Evolutionary conservation across 1,140 invertebrate species (phyloP).

Genomic region (Heliconius nattereri): DNA sequence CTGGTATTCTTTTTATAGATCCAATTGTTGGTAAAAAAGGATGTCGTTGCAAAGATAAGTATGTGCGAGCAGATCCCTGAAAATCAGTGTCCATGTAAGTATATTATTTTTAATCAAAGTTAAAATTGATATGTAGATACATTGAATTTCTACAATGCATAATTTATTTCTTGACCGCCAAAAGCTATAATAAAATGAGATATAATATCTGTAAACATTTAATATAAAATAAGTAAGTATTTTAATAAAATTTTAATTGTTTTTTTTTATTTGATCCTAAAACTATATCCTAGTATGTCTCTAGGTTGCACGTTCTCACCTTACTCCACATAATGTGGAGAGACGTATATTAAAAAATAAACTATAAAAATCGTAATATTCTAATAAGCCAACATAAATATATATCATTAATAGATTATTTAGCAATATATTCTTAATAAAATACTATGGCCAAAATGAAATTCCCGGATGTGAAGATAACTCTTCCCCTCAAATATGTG

Average conservation of each 20-base stretch:
- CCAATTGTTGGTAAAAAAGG: constrained; percentile 30
- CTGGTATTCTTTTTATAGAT: constrained; percentile 28
- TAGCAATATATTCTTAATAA: background rate
- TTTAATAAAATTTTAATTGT: no score
- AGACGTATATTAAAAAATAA: background rate
- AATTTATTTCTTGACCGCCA: constrained; percentile 7
- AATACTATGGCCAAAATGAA: constrained; percentile 34
- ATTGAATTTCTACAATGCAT: background rate
- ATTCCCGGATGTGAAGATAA: constrained; percentile 16
- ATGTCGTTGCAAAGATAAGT: constrained; percentile 40
- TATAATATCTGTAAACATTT: no score
- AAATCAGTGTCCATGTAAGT: constrained; percentile 35
- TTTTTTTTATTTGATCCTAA: no score
- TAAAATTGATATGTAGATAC: background rate
- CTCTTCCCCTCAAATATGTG: constrained; percentile 41
- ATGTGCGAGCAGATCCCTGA: constrained; percentile 38
- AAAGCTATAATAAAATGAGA: no score
- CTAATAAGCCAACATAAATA: background rate
- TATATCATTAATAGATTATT: background rate
- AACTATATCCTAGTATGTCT: no score
- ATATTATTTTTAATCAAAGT: background rate
- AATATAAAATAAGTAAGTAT: no score
- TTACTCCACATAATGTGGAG: no score
- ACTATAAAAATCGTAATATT: background rate
- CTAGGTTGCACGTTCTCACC: no score